Percentiles rank a stretch among this genome's conserved stretches.
phyloP scores from a whole-genome alignment of 2,888 invertebrate species.

The Homarus gammarus region DNA sequence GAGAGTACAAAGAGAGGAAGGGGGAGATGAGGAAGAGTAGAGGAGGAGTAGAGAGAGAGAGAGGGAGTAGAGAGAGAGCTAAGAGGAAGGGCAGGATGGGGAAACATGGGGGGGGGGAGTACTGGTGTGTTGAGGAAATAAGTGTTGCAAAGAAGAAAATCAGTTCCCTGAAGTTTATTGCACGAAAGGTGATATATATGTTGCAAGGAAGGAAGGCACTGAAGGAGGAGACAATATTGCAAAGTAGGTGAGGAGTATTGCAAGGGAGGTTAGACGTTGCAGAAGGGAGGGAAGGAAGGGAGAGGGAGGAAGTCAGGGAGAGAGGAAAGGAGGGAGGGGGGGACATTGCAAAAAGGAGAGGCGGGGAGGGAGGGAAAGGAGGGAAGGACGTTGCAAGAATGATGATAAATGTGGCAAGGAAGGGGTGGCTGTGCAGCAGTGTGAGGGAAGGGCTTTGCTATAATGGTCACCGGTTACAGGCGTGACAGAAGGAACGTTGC shows the following conservation, averaged over 20 bases:
- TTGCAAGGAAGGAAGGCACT: no score
- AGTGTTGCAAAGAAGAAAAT: background rate
- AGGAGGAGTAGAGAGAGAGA: slow-evolving; percentile 1
- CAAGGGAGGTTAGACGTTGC: background rate
- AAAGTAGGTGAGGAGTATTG: no score
- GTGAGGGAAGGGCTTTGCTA: background rate
- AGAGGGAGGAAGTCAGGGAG: background rate
- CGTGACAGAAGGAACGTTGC: background rate
- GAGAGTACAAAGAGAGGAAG: no score
- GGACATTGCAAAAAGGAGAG: background rate
- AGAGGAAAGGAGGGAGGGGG: background rate
- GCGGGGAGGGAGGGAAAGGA: background rate
- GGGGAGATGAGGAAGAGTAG: no score
- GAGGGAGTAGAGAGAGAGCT: background rate
- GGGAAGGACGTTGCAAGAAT: no score
- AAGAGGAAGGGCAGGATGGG: background rate
- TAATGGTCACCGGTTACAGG: no score
- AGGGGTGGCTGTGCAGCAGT: background rate
- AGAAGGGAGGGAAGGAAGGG: background rate
- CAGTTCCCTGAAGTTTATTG: no score
- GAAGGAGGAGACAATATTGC: no score
- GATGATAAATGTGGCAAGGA: background rate
- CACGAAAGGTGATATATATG: no score
- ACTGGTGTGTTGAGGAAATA: background rate
- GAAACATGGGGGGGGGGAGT: background rate